Conservation (phyloP, 53 echinoderm and acorn worm species). For the Echinarachnius parma region DNA sequence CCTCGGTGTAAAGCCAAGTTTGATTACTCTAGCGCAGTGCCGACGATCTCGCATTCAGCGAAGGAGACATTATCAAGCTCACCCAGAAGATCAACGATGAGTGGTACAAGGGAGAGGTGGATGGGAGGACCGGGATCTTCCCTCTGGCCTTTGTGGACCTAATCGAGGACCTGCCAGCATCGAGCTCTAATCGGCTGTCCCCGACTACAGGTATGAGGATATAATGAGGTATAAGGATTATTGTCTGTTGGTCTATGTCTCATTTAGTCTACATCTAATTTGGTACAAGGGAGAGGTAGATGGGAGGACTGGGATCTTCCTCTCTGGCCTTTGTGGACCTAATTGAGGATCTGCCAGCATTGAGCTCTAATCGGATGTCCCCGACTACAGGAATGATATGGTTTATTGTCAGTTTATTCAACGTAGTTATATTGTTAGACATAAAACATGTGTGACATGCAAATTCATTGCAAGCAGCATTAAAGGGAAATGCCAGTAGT, state of each 20-base stretch:
- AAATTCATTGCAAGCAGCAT: too few species aligned
- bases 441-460: too few species aligned
- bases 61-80: constrained; percentile 74
- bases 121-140: constrained; percentile 78
- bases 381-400: constrained; percentile 34
- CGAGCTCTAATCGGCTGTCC: not conserved
- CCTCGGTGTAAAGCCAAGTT: constrained; percentile 82
- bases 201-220: constrained; percentile 37
- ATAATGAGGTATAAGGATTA: too few species aligned
- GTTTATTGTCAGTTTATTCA: too few species aligned
- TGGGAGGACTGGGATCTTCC: constrained; percentile 82
- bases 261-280: too few species aligned
- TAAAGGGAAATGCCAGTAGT: too few species aligned
- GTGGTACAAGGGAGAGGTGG: constrained; percentile 76
- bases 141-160: constrained; percentile 83
- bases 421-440: too few species aligned
- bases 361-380: not conserved
- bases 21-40: constrained; percentile 72
- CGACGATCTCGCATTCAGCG: constrained; percentile 73
- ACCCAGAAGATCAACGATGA: constrained; percentile 57
- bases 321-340: constrained; percentile 80
- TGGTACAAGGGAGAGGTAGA: constrained; percentile 78
- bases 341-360: constrained; percentile 60
- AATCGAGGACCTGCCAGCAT: constrained; percentile 60
- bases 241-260: too few species aligned